A percentile compares a stretch with the other conserved stretches of the same genome.
phyloP scores from a whole-genome alignment of 2,797 vertebrate species.

The Phylloscopus collybita region DNA sequence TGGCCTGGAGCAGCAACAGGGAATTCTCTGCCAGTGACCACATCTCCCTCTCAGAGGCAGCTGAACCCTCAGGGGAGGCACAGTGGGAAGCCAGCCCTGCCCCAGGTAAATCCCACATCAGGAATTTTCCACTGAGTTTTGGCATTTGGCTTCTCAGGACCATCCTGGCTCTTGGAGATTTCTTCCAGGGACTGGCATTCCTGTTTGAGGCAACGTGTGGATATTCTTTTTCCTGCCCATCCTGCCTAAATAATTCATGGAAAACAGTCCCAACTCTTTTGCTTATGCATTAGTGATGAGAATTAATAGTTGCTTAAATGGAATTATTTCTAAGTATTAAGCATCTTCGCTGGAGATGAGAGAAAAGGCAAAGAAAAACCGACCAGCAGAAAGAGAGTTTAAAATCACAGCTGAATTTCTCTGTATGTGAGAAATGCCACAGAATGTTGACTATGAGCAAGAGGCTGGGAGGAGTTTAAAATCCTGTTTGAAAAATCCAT shows the following conservation, averaged over 20 bases:
- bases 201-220: rapidly evolving
- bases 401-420: background rate
- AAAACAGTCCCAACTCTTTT: background rate
- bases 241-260: background rate
- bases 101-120: background rate
- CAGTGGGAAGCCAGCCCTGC: background rate
- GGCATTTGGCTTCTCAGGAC: background rate
- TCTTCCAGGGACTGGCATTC: background rate
- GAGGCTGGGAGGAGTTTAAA: background rate
- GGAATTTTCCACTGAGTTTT: background rate
- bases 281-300: background rate
- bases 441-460: background rate
- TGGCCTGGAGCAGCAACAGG: background rate
- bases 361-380: background rate
- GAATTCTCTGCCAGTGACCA: background rate
- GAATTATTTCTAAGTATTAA: background rate
- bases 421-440: background rate
- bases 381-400: background rate
- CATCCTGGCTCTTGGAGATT: background rate
- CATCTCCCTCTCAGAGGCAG: rapidly evolving
- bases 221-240: background rate
- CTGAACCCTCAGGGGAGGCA: background rate
- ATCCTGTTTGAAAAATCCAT: background rate
- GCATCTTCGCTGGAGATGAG: background rate
- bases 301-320: background rate